These are phyloP conservation scores for Sinocyclocheilus anophthalmus DNA, from an alignment of 2,113 vertebrate genomes.

Conservation along the genomic window DNA sequence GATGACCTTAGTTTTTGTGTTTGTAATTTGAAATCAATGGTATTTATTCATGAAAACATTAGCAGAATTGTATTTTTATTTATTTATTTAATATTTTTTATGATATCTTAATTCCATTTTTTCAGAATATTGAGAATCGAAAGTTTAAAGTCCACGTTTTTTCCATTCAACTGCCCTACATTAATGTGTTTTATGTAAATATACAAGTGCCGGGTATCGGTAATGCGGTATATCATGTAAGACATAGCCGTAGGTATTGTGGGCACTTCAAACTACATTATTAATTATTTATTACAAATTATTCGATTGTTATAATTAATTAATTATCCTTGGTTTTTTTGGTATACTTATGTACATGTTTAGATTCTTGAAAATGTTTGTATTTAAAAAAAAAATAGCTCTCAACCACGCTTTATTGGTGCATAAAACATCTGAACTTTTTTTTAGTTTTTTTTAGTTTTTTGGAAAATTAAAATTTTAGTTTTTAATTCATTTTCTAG, in stretches of 20 bases:
- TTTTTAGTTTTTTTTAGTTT: not conserved
- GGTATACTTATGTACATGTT: not conserved
- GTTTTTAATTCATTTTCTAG: too few relatives aligned
- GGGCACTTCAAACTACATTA: not conserved
- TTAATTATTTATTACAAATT: too few relatives aligned
- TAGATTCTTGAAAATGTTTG: not conserved
- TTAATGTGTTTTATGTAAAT: too few relatives aligned
- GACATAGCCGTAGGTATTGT: too few relatives aligned
- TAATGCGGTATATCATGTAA: too few relatives aligned
- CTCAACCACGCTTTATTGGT: not conserved
- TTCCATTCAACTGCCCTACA: too few relatives aligned
- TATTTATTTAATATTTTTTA: not conserved
- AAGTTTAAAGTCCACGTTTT: too few relatives aligned
- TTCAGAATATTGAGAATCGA: not conserved
- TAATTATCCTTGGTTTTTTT: too few relatives aligned
- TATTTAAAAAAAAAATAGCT: not conserved
- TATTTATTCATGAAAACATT: conserved; percentile 1
- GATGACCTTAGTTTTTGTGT: not conserved
- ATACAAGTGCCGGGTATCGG: too few relatives aligned
- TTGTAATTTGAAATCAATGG: not conserved
- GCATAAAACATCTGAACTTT: not conserved
- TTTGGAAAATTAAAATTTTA: too few relatives aligned
- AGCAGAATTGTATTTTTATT: not conserved
- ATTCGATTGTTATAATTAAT: too few relatives aligned
- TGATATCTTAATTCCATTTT: too few relatives aligned